phyloP scores from a whole-genome alignment of 2,797 vertebrate species.

The Melopsittacus undulatus region DNA sequence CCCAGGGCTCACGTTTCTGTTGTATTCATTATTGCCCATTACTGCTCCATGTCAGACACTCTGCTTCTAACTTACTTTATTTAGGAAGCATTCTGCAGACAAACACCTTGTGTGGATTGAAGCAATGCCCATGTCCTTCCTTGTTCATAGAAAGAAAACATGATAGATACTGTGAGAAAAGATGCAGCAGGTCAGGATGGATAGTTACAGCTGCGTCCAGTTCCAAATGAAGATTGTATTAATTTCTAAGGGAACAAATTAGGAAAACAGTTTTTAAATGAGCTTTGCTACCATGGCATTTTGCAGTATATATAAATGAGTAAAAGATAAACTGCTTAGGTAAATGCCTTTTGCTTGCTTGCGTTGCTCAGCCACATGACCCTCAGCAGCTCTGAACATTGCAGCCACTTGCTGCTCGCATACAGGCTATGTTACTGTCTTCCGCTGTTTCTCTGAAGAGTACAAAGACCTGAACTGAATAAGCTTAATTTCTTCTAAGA shows the following conservation, averaged over 20 bases:
- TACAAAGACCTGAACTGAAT: not conserved
- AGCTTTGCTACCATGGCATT: not conserved
- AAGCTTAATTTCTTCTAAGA: not conserved
- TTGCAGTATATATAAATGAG: not conserved
- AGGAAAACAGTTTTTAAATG: not conserved
- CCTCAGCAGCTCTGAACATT: not conserved
- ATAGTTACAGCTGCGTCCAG: not conserved
- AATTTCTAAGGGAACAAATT: not conserved
- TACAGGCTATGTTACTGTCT: not conserved
- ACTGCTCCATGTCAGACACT: not conserved
- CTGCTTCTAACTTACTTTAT: not conserved
- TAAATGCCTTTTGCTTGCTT: not conserved
- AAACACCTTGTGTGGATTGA: not conserved
- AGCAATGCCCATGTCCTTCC: not conserved
- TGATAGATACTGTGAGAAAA: rapidly evolving
- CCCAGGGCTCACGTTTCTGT: not conserved
- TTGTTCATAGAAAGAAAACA: not conserved
- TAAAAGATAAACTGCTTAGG: not conserved
- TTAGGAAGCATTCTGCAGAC: not conserved
- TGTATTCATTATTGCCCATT: not conserved
- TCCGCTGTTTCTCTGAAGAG: rapidly evolving
- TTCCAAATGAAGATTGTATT: not conserved
- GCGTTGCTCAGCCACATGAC: rapidly evolving
- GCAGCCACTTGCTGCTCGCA: not conserved
- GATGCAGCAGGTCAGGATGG: not conserved